Percentiles rank a stretch among this genome's conserved stretches.
Evolutionary conservation across 2,888 invertebrate genomes (phyloP).

Genomic region (Laspeyria flexula): DNA sequence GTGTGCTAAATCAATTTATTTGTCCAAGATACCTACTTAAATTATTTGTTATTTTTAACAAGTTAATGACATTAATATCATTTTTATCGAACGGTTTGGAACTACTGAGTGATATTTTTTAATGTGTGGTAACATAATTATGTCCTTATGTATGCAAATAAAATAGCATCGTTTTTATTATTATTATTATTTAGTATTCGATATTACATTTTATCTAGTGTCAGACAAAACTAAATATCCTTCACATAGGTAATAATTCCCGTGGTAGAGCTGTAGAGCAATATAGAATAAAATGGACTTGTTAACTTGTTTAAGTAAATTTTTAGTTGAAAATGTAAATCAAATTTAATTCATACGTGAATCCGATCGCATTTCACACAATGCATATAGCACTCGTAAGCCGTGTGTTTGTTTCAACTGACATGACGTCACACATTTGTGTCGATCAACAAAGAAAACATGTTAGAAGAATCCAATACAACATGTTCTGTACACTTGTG

Average conservation of each 20-base stretch:
- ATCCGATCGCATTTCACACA: conserved; percentile 22
- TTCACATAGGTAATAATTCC: too few species aligned
- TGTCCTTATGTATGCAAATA: too few species aligned
- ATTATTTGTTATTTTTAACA: too few species aligned
- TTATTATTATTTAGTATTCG: too few species aligned
- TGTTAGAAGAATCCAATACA: conserved; percentile 38
- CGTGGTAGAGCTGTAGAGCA: background rate
- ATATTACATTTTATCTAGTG: too few species aligned
- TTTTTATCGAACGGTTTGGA: background rate
- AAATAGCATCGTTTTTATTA: too few species aligned
- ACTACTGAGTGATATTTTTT: background rate
- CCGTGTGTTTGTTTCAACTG: conserved; percentile 36
- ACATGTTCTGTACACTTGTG: conserved; percentile 25
- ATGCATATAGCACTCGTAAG: conserved; percentile 12
- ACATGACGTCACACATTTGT: conserved; percentile 46
- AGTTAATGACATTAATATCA: background rate
- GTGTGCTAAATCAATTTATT: too few species aligned
- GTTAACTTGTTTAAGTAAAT: too few species aligned
- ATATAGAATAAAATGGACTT: too few species aligned
- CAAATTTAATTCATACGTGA: conserved; percentile 5
- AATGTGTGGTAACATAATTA: background rate
- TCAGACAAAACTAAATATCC: too few species aligned
- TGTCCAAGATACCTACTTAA: too few species aligned
- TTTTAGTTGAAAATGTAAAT: too few species aligned
- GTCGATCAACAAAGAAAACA: conserved; percentile 48